A percentile compares a stretch with the other conserved stretches of the same genome.
phyloP scores from a whole-genome alignment of 1,140 invertebrate species.

The Ceratosolen solmsi region DNA sequence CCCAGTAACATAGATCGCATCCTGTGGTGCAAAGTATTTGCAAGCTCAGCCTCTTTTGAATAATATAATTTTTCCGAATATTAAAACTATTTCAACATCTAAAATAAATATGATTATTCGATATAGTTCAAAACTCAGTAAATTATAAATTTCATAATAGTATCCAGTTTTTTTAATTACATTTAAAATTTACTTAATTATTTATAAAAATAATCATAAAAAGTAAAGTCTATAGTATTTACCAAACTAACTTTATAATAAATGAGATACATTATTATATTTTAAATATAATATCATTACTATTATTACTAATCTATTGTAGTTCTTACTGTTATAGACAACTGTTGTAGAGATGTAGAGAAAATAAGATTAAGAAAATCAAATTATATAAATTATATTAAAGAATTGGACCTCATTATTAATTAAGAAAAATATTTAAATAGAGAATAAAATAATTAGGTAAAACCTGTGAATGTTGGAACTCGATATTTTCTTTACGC shows the following conservation, averaged over 20 bases:
- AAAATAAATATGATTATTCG: no score
- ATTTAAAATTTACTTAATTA: no score
- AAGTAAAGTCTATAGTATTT: no score
- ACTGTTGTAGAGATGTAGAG: neutral
- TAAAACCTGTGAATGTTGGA: neutral
- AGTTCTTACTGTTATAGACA: no score
- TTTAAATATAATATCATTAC: neutral
- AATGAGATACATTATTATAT: neutral
- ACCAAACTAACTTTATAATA: no score
- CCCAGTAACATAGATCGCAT: conserved; percentile 63
- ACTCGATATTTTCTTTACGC: conserved; percentile 9
- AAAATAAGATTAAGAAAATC: neutral
- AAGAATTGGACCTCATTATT: neutral
- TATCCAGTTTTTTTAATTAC: no score
- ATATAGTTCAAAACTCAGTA: no score
- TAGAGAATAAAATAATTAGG: no score
- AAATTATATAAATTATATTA: neutral
- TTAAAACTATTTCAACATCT: neutral
- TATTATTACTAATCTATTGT: no score
- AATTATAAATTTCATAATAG: no score
- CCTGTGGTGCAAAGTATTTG: conserved; percentile 55
- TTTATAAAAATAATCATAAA: no score
- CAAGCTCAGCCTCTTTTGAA: conserved; percentile 33
- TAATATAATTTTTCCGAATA: neutral
- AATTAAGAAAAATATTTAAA: neutral